A percentile compares a stretch with the other conserved stretches of the same genome.
phyloP scores from a whole-genome alignment of 2,888 invertebrate species.

The Callimorpha dominula region DNA sequence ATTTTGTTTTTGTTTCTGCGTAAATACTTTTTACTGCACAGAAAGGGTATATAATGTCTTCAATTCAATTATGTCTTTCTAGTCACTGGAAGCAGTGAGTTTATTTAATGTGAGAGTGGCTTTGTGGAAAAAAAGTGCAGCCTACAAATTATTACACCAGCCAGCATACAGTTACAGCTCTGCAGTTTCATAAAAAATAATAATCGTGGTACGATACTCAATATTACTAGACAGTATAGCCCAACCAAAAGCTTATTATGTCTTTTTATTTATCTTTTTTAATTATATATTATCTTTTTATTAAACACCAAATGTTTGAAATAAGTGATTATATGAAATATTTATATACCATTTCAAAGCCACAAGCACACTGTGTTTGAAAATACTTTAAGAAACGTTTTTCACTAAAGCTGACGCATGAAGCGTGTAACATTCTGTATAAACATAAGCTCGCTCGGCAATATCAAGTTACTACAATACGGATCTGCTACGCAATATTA shows the following conservation, averaged over 20 bases:
- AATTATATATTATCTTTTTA: too few species aligned
- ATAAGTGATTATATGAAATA: too few species aligned
- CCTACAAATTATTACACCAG: background rate
- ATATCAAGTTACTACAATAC: conserved; percentile 1
- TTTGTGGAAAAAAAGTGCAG: background rate
- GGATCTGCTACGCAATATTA: conserved; percentile 24
- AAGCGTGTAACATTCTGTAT: background rate
- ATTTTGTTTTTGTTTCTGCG: background rate
- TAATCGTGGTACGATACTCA: too few species aligned
- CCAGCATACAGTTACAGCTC: too few species aligned
- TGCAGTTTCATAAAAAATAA: too few species aligned
- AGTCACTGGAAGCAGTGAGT: background rate
- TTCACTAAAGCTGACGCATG: background rate
- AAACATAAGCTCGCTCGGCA: background rate
- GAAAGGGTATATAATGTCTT: background rate
- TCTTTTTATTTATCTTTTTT: too few species aligned
- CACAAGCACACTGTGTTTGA: background rate
- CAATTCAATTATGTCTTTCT: background rate
- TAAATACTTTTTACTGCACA: background rate
- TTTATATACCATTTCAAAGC: too few species aligned
- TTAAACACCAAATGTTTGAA: too few species aligned
- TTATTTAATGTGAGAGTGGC: background rate
- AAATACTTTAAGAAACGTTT: background rate
- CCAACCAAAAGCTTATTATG: too few species aligned
- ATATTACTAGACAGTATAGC: too few species aligned